Conservation (phyloP, 1,140 invertebrate genomes). For the Stenopsyche tienmushanensis region DNA sequence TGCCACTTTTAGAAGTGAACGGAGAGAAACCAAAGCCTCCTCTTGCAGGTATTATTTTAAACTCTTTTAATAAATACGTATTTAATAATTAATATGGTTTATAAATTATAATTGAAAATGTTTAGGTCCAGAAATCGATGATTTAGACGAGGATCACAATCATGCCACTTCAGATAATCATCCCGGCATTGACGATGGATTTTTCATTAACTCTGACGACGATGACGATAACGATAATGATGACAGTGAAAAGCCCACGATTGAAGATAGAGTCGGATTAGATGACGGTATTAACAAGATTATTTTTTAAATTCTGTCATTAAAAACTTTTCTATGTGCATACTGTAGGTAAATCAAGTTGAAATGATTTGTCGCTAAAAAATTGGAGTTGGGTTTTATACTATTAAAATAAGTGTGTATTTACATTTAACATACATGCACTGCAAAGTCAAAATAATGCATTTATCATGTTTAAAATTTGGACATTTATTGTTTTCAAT, state of each 20-base stretch:
- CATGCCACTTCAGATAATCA: conserved; percentile 24
- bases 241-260: no score
- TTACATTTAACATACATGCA: no score
- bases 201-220: conserved; percentile 44
- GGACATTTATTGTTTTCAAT: no score
- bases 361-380: no score
- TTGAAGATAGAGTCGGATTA: conserved; percentile 12
- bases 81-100: background rate
- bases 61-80: background rate
- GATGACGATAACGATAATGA: conserved; percentile 1
- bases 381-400: no score
- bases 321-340: no score
- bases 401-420: no score
- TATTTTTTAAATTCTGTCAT: background rate
- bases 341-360: no score
- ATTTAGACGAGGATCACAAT: conserved; percentile 25
- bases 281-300: conserved; percentile 8
- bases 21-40: conserved; percentile 26
- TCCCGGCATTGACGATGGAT: conserved; percentile 58
- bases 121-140: conserved; percentile 37
- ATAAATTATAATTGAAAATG: conserved; percentile 12
- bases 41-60: conserved; percentile 22
- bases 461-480: no score
- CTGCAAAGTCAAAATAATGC: no score
- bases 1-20: conserved; percentile 30